phyloP scores from a whole-genome alignment of 1,140 invertebrate species.

The Tetragnatha versicolor region DNA sequence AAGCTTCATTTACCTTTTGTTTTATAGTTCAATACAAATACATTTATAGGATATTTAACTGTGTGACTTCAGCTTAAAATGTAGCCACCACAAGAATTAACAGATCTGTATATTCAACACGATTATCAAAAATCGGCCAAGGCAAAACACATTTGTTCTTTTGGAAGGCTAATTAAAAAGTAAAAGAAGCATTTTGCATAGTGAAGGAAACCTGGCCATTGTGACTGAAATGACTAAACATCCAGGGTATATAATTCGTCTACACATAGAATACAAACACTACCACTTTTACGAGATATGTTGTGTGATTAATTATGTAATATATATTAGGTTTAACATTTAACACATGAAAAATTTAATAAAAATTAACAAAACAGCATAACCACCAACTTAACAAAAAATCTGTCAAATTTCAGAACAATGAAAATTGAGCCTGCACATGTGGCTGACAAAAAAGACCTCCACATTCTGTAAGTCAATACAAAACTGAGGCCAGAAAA shows the following conservation, averaged over 20 bases:
- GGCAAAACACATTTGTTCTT: constrained; percentile 54
- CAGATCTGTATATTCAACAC: constrained; percentile 55
- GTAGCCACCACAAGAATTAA: constrained; percentile 47
- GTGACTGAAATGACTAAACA: constrained; percentile 42
- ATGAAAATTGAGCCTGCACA: constrained; percentile 55
- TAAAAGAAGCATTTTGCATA: constrained; percentile 46
- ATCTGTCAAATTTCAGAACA: constrained; percentile 55
- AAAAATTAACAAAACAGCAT: constrained; percentile 55
- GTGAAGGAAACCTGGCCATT: constrained; percentile 52
- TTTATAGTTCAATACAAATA: constrained; percentile 45
- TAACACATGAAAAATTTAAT: constrained; percentile 50
- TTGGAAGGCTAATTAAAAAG: constrained; percentile 25
- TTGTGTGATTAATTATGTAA: constrained; percentile 51
- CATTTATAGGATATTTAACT: constrained; percentile 48
- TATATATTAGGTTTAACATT: constrained; percentile 53
- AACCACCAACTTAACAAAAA: constrained; percentile 54
- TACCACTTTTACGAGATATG: constrained; percentile 55
- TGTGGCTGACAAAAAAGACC: constrained; percentile 41
- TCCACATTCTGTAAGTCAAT: constrained; percentile 8
- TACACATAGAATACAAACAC: constrained; percentile 53
- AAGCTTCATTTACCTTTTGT: constrained; percentile 45
- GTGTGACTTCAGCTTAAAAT: constrained; percentile 26
- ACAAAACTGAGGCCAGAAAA: constrained; percentile 49
- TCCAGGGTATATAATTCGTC: constrained; percentile 45
- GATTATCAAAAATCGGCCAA: constrained; percentile 53